Evolutionary conservation across 2,113 vertebrate genomes (phyloP), one percentile per base, ranked within the genome.

Genomic region (Melozone crissalis): DNA sequence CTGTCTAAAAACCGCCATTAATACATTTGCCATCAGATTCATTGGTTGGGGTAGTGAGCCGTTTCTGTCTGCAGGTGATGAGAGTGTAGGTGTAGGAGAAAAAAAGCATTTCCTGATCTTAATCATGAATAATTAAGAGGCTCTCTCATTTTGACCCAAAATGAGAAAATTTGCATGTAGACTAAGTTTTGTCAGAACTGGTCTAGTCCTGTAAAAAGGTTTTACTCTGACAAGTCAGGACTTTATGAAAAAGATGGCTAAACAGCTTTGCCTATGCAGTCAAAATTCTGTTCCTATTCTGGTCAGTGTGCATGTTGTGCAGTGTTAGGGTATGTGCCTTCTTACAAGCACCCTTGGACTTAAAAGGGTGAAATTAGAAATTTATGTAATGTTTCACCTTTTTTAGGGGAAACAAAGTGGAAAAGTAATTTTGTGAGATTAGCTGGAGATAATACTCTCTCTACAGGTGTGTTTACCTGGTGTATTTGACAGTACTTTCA

Each of bases 61-160:
- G 0, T 90, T 90, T 86, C 63, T 89, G 31, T 77, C 79, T 92
- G 44, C 51, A 44, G 51, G 43, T 92, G 83, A 77, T 77, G 37
- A 65, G 41, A 67, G 33, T 7, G 23, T 72, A 46, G 62, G 54
- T 86, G 61, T 77, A 74, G 43, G 55, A 71, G 52, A 10, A 77
- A 74, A 89, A 73, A 82, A 74, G 2, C 54, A 47, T 43, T 94
- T 89, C 47, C 51, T 10, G 9, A 67, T 86, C 59, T 84, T 94
- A 93, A 90, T 84, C 5, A 71, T 90, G 46, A 94, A 86, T 96
- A 92, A 92, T 88, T 93, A 66, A 80, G 22, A 74, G 30, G 49
- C 10, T 89, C 18, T 88, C 31, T 83, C 57, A 51, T 88, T 94
- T 90, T 92, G 74, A 92, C 82, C 31, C 39, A 46, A 93, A 93